Evolutionary conservation across 2,797 vertebrate genomes (phyloP).

Genomic region (Sarcophilus harrisii): DNA sequence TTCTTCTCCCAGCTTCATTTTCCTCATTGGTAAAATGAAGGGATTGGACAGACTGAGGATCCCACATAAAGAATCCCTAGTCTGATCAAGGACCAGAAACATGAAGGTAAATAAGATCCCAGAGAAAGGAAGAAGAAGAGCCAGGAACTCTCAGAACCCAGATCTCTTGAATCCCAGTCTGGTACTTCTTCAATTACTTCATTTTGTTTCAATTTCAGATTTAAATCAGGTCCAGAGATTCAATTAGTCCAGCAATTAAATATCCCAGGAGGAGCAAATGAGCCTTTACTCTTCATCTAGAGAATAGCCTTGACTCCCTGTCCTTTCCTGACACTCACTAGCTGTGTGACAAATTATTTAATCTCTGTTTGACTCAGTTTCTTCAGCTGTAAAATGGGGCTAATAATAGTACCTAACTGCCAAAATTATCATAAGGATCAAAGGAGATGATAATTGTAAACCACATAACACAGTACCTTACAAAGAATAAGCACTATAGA

Average conservation of each 20-base stretch:
- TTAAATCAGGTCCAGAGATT: not conserved
- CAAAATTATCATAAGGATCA: not conserved
- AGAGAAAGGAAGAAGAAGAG: not conserved
- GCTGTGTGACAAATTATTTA: not conserved
- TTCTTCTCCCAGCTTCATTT: not conserved
- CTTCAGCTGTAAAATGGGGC: not conserved
- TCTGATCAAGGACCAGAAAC: not conserved
- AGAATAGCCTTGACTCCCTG: not conserved
- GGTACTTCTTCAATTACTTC: not conserved
- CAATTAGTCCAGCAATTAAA: not conserved
- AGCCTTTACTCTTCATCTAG: not conserved
- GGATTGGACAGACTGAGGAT: not conserved
- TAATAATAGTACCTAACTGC: not conserved
- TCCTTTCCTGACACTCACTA: not conserved
- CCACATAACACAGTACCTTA: not conserved
- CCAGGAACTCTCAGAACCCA: not conserved
- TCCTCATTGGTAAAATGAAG: no score
- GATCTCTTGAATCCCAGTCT: not conserved
- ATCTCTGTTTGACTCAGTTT: not conserved
- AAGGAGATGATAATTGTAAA: not conserved
- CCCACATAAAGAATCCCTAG: not conserved
- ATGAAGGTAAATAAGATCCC: not conserved
- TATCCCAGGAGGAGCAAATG: not conserved
- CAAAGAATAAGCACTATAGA: not conserved
- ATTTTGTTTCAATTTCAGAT: not conserved